These are phyloP conservation scores for Aphaenogaster ashmeadi DNA, from an alignment of 1,140 invertebrate species.

Conservation along the genomic window DNA sequence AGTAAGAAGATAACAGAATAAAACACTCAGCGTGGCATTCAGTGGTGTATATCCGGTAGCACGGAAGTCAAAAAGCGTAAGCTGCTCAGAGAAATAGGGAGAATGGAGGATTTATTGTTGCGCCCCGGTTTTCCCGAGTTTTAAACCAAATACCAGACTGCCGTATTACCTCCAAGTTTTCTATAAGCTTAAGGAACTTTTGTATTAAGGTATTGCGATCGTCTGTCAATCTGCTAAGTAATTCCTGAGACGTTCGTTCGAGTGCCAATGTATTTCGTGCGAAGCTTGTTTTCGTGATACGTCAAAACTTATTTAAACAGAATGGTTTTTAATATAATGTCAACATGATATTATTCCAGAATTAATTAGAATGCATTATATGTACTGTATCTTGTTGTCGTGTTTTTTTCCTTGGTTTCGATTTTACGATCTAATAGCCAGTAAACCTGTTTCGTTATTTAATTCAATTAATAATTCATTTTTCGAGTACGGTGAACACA, in stretches of 20 bases:
- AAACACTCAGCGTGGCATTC: slow-evolving; percentile 74
- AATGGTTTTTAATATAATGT: background rate
- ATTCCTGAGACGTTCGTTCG: background rate
- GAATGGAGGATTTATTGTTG: slow-evolving; percentile 73
- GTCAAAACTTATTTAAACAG: background rate
- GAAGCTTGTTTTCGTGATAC: background rate
- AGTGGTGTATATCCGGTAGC: slow-evolving; percentile 68
- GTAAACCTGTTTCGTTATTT: background rate
- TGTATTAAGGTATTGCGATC: slow-evolving; percentile 40
- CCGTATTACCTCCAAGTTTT: slow-evolving; percentile 37
- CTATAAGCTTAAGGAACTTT: slow-evolving; percentile 52
- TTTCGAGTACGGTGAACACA: background rate
- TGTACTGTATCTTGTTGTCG: background rate
- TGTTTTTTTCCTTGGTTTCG: background rate
- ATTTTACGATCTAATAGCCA: background rate
- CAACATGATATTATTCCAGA: background rate
- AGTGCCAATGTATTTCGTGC: background rate
- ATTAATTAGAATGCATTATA: background rate
- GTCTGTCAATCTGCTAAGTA: slow-evolving; percentile 29
- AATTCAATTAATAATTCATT: slow-evolving; percentile 3
- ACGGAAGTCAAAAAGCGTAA: slow-evolving; percentile 77
- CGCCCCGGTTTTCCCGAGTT: slow-evolving; percentile 63
- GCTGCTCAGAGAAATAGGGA: slow-evolving; percentile 69
- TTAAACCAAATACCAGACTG: slow-evolving; percentile 53
- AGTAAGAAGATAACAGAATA: slow-evolving; percentile 80